Evolutionary conservation across 2,113 vertebrate genomes (phyloP).

Genomic region (Ranitomeya variabilis): DNA sequence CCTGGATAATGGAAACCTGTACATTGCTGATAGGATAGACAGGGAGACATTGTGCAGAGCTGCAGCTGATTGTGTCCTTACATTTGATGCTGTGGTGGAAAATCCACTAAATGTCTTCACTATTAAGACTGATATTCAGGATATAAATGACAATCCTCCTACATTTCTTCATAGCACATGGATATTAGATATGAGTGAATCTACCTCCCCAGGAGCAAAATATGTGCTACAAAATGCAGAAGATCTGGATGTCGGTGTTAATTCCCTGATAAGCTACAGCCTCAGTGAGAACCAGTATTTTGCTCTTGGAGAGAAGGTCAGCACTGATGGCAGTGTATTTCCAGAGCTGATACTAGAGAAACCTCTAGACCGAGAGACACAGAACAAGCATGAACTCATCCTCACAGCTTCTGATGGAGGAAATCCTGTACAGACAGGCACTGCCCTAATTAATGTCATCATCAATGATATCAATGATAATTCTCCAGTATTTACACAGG

Average conservation of each 20-base stretch:
- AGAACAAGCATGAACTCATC: not conserved
- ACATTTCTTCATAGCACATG: not conserved
- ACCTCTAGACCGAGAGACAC: not conserved
- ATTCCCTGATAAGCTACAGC: not conserved
- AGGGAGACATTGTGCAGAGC: conserved; percentile 3
- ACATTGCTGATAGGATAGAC: conserved; percentile 1
- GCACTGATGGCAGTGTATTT: conserved; percentile 7
- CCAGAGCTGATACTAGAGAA: conserved; percentile 4
- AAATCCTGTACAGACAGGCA: conserved; percentile 3
- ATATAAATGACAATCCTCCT: not conserved
- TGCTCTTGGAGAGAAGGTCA: conserved; percentile 1
- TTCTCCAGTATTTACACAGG: not conserved
- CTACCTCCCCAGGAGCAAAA: not conserved
- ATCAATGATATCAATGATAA: not conserved
- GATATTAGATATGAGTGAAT: not conserved
- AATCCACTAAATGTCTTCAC: not conserved
- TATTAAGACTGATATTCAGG: not conserved
- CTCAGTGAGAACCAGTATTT: not conserved
- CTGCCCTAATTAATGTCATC: not conserved
- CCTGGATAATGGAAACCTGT: not conserved
- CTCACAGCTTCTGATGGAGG: conserved; percentile 1
- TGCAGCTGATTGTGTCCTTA: conserved; percentile 2
- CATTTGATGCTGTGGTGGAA: not conserved
- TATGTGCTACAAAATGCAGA: not conserved
- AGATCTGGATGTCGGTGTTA: not conserved